Percentiles rank a stretch among this genome's conserved stretches.
These are phyloP conservation scores for Rhynchophorus ferrugineus DNA, from an alignment of 1,140 invertebrate genomes.

Conservation along the genomic window DNA sequence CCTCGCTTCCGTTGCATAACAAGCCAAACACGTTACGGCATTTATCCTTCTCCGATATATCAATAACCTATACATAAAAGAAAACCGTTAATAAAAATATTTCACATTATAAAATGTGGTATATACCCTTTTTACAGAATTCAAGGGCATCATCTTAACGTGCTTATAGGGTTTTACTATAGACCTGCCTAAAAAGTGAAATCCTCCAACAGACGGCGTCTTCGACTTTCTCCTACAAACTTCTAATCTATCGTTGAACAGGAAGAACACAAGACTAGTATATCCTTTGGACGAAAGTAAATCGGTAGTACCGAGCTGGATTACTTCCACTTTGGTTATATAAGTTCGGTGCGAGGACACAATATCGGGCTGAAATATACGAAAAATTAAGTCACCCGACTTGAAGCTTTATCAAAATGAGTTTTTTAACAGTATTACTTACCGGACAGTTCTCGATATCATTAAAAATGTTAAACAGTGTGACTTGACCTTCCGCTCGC, in stretches of 20 bases:
- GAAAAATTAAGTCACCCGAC: conserved; percentile 12
- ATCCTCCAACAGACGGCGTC: conserved; percentile 39
- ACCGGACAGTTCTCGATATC: conserved; percentile 96
- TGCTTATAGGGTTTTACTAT: conserved; percentile 80
- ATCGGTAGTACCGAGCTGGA: conserved; percentile 69
- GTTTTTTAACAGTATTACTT: too few relatives aligned
- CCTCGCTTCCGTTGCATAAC: conserved; percentile 72
- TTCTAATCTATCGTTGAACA: conserved; percentile 91
- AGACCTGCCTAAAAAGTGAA: conserved; percentile 22
- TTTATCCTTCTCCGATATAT: conserved; percentile 82
- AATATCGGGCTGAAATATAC: conserved; percentile 61
- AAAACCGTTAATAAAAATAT: too few relatives aligned
- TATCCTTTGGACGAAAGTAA: conserved; percentile 74
- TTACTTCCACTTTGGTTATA: conserved; percentile 79
- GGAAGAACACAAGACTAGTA: conserved; percentile 78
- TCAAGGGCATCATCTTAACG: conserved; percentile 78
- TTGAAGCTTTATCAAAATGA: not conserved
- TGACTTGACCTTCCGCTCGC: conserved; percentile 88
- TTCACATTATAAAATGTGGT: not conserved
- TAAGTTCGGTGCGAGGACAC: conserved; percentile 88
- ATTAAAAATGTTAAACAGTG: conserved; percentile 95
- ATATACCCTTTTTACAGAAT: conserved; percentile 74
- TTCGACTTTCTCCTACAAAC: conserved; percentile 83
- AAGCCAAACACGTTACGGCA: conserved; percentile 84
- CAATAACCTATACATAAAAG: conserved; percentile 55